Conservation (phyloP, 2,888 invertebrate species). For the Harpagoxenus sublaevis region DNA sequence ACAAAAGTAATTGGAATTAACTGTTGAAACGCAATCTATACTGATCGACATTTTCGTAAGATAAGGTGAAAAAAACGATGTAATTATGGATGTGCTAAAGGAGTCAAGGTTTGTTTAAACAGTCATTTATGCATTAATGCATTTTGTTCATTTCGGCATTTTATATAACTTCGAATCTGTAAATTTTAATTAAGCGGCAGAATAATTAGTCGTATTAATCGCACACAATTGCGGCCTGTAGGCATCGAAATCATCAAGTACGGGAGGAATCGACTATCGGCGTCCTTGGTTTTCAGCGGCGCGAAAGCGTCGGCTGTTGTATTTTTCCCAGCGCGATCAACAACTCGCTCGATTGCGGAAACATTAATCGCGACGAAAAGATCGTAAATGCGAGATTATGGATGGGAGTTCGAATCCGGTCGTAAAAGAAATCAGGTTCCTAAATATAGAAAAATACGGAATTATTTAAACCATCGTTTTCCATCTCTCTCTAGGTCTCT, state of each 20-base stretch:
- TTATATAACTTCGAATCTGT: neutral
- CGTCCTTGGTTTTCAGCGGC: slow-evolving; percentile 48
- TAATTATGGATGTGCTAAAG: neutral
- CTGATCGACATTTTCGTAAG: neutral
- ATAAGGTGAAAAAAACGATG: neutral
- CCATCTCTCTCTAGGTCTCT: neutral
- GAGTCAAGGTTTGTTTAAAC: neutral
- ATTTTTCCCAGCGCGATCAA: slow-evolving; percentile 37
- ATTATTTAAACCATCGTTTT: slow-evolving; percentile 17
- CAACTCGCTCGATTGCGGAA: slow-evolving; percentile 25
- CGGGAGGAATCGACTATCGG: slow-evolving; percentile 21
- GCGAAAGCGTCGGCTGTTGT: slow-evolving; percentile 21
- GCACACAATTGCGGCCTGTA: neutral
- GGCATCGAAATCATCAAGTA: slow-evolving; percentile 45
- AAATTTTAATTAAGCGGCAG: neutral
- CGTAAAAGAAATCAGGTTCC: slow-evolving; percentile 4
- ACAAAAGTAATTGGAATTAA: neutral
- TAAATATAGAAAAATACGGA: neutral
- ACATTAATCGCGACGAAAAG: neutral
- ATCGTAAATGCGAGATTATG: slow-evolving; percentile 10
- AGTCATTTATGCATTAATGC: neutral
- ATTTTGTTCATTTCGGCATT: neutral
- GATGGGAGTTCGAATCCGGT: neutral
- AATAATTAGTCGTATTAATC: neutral
- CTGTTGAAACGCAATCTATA: neutral